Base-by-base conservation (phyloP, 2,113 vertebrate species). In the Colaptes auratus region DNA sequence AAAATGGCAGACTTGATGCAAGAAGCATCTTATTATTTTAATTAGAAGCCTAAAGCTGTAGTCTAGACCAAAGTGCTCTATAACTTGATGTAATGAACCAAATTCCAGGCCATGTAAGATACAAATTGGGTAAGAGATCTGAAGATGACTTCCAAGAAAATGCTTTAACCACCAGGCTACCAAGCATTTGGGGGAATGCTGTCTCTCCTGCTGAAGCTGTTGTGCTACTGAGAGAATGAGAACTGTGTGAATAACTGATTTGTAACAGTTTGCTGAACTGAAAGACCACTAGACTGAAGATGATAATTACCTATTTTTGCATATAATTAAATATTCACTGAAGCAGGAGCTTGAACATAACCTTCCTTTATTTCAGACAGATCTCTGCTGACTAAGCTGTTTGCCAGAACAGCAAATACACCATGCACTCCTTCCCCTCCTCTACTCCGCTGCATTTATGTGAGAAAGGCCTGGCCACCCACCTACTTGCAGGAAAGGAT, bases 311-410 rank as follows among this genome's bases (percentile, higher is more conserved):
- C 31, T 89, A 73, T 69, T 95, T 94, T 94, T 91, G 85, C 92
- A 92, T 31, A 89, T 90, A 93, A 91, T 94, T 88, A 90, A 94
- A 91, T 90, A 91, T 80, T 82, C 64, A 7, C 85, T 82, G 71
- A 12, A 96, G 63, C 52, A 85, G n/a, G 30, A 76, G 50, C 46
- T 85, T 82, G 67, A 82, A 73, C 0, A 6, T 66, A 91, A 59
- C 7, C 0, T 12, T 85, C 58, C 75, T 91, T 94, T 90, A 82
- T 89, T 95, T 87, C 79, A 82, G 64, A 53, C 55, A 70, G 39
- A 89, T 46, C 82, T 91, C 27, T 91, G 82, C 67, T 94, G 78
- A 89, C 85, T 82, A 64, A 87, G 75, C 27, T 82, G 33, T 80
- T 95, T 88, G 72, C 75, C 78, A 67, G 55, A 91, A 91, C 30